Evolutionary conservation across 1,140 invertebrate genomes (phyloP), one percentile per base, ranked within the genome.

Genomic region (Doryteuthis pealeii): DNA sequence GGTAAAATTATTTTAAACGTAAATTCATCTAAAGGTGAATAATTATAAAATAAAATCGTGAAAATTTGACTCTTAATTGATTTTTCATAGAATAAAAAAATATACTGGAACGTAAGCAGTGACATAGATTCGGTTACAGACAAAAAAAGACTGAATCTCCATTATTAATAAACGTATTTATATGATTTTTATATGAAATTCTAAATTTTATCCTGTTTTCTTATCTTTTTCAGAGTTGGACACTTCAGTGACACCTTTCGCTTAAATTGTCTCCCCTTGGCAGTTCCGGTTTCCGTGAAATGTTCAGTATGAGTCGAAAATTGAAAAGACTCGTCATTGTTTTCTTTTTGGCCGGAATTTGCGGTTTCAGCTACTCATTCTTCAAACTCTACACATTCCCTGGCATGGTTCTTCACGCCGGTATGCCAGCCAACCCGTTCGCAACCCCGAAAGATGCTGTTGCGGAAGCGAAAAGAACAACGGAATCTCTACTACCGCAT

Each of bases 221-320:
- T 40, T 40, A 3, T 40, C 35, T 40, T 40, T 40, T 40, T 40
- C 35, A 40, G 35, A 10, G 10, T 10, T 40, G 35, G 35, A 40
- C 4, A 40, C 35, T 40, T 40, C 35, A 3, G 10, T 40, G 10
- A 40, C 35, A 10, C 54, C 6, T 22, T 22, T 62, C 54, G 2
- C 6, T 5, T 6, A 6, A 28, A 15, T 22, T 6, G 6, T 22
- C 54, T 22, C 18, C 54, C 18, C 18, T 22, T 8, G 5, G 1
- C 0, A 15, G 18, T 62, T 62, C 54, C 54, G 22, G 10, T 62
- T n/a, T n/a, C 12, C 6, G 18, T n/a, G 26, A 8, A 5, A 62
- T 62, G 54, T n/a, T 22, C 54, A 62, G 54, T 22, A 62, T 62
- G 22, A 62, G 54, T 62, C 54, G 54, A 28, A 62, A 62, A 62